These are phyloP conservation scores for Drosophila rubida DNA, from an alignment of 2,888 invertebrate genomes.

Conservation along the genomic window DNA sequence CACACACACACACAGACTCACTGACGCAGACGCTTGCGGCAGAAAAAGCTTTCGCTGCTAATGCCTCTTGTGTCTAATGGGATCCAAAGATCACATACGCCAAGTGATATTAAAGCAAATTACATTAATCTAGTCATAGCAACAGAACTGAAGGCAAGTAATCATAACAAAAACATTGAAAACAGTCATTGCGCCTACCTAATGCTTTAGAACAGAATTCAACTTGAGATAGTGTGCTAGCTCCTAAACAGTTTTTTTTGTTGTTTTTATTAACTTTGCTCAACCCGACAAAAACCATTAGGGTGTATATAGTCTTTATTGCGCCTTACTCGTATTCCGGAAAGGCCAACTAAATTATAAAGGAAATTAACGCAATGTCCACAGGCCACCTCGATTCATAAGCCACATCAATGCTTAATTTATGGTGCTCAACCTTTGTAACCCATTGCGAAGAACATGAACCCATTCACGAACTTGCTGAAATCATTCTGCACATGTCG, in stretches of 20 bases:
- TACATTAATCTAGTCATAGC: conserved; percentile 47
- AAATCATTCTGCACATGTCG: conserved; percentile 19
- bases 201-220: conserved; percentile 30
- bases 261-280: conserved; percentile 1
- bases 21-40: background rate
- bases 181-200: conserved; percentile 42
- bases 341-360: conserved; percentile 42
- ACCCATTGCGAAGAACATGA: conserved; percentile 16
- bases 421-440: conserved; percentile 42
- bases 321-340: conserved; percentile 3
- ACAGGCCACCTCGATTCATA: conserved; percentile 1
- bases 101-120: conserved; percentile 57
- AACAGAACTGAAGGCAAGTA: conserved; percentile 12
- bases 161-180: conserved; percentile 30
- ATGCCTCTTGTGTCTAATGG: conserved; percentile 46
- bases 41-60: background rate
- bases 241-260: background rate
- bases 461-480: conserved; percentile 58
- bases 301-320: background rate
- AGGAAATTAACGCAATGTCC: conserved; percentile 36
- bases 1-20: background rate
- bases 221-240: conserved; percentile 7
- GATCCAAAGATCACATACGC: conserved; percentile 68
- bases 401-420: conserved; percentile 33
- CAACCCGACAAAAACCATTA: conserved; percentile 24